Percentiles rank a stretch among this genome's conserved stretches.
These are phyloP conservation scores for Oceanodroma tethys DNA, from an alignment of 2,113 vertebrate genomes.

Conservation along the genomic window DNA sequence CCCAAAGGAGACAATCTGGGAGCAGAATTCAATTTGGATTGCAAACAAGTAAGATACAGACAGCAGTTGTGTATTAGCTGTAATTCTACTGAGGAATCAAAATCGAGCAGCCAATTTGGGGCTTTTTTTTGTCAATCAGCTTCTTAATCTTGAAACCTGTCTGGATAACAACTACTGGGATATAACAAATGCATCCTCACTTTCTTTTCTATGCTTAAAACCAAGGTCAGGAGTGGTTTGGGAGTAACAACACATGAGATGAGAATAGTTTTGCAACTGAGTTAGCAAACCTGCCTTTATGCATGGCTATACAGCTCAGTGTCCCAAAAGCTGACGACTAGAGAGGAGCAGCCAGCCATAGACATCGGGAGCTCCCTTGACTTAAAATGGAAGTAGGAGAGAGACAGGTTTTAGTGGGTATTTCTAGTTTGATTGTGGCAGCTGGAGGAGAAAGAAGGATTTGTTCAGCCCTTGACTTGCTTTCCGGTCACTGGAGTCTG, in stretches of 20 bases:
- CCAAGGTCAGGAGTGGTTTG: background rate
- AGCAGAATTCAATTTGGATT: background rate
- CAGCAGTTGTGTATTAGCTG: background rate
- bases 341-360: background rate
- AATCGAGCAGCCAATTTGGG: background rate
- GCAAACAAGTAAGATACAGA: background rate
- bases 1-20: background rate
- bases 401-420: background rate
- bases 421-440: background rate
- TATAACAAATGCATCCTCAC: background rate
- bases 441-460: background rate
- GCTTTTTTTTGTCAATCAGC: background rate
- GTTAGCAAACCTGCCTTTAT: background rate
- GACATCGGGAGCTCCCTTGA: background rate
- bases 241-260: background rate
- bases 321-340: background rate
- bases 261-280: background rate
- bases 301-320: fast-evolving
- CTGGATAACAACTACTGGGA: background rate
- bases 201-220: background rate
- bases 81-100: background rate
- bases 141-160: background rate
- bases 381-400: background rate
- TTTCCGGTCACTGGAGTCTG: background rate
- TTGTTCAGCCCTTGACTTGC: background rate